Percentiles rank a stretch among this genome's conserved stretches.
These are phyloP conservation scores for Drosophila lutescens DNA, from an alignment of 2,888 invertebrate genomes.

Conservation along the genomic window DNA sequence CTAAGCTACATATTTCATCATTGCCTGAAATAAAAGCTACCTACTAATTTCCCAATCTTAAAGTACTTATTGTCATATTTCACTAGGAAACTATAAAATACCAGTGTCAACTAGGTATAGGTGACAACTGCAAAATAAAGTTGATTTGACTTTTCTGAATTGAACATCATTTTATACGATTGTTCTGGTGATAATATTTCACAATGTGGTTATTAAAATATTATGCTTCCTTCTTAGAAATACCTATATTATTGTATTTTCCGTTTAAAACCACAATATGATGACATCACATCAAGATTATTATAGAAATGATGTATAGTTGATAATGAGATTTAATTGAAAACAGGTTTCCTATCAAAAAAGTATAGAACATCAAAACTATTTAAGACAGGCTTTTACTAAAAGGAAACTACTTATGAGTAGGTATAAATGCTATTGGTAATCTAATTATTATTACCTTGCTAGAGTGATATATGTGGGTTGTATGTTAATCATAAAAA, in stretches of 20 bases:
- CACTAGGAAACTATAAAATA: not conserved
- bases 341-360: conserved; percentile 1
- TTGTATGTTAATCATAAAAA: no score
- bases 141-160: no score
- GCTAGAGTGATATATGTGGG: no score
- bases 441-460: no score
- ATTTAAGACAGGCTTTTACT: not conserved
- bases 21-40: not conserved
- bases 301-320: not conserved
- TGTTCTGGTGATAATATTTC: no score
- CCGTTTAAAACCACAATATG: not conserved
- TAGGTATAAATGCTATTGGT: no score
- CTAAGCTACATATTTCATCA: conserved; percentile 2
- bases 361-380: not conserved
- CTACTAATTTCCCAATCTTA: not conserved
- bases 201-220: no score
- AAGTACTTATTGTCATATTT: not conserved
- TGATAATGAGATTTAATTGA: conserved; percentile 13
- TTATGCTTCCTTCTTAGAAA: no score
- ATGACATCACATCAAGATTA: conserved; percentile 5
- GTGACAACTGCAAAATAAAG: no score
- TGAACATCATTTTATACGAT: no score
- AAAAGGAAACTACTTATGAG: no score
- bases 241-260: not conserved
- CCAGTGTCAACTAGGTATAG: not conserved